Base-by-base conservation (phyloP, 2,797 vertebrate species). In the Presbytis comata region DNA sequence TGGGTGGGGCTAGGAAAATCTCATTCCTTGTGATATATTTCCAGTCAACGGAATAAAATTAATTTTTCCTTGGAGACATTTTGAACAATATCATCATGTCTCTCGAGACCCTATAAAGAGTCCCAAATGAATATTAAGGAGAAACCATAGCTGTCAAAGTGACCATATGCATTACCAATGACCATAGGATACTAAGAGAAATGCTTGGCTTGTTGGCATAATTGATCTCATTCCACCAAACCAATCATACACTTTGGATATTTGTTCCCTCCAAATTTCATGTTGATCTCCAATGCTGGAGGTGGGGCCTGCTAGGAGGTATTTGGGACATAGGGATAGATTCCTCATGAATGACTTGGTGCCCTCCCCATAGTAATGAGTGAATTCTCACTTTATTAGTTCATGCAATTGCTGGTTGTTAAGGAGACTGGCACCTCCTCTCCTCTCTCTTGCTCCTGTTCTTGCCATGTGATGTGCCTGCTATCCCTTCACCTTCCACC, bases 221-320 rank as follows among this genome's bases (percentile, higher is more conserved):
- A n/a, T 44, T 89, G 82, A 81, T 88, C 93, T 83, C 79, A 44
- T 64, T 96, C 89, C 48, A 92, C 93, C 90, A 82, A 61, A 95
- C 50, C 89, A 50, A 46, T n/a, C 64, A 67, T 1, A 8, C 30
- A n/a, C 16, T n/a, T 19, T n/a, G 64, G 64, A 9, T 67, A 67
- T 67, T 67, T n/a, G 33, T n/a, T 67, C 16, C 16, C 64, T n/a
- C 33, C 33, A 8, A n/a, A n/a, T 67, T 67, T 67, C 61, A 67
- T n/a, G 8, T 67, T 67, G 7, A n/a, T n/a, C 33, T 67, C 33
- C 64, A n/a, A 1, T 19, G 64, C 17, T n/a, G 33, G 64, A 67
- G 64, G 64, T 67, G 16, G 64, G 64, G 64, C 16, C 33, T 67
- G 64, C 64, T 67, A 8, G 64, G 33, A n/a, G 64, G 30, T 17